Conservation (phyloP, 2,113 vertebrate species). For the Calyptomena viridis region DNA sequence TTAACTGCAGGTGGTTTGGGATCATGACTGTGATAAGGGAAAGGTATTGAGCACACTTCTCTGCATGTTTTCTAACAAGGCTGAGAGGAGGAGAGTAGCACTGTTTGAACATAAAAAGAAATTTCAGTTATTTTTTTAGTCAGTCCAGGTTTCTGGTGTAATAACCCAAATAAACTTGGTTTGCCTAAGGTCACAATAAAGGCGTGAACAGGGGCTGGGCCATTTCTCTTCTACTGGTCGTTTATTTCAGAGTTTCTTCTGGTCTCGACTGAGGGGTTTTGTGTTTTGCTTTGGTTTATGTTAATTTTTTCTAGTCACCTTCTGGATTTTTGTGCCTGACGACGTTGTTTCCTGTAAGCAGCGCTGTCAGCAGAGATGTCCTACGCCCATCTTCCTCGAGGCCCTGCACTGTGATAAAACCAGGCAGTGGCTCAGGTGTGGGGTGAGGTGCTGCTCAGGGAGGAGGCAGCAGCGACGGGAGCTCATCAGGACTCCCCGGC, state of each 20-base stretch:
- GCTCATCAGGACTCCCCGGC: accelerated
- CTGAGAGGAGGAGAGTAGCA: not conserved
- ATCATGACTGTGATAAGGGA: not conserved
- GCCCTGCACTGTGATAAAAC: not conserved
- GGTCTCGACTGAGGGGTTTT: not conserved
- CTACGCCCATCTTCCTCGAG: not conserved
- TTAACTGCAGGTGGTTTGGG: not conserved
- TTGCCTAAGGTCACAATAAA: not conserved
- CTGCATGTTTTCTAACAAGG: not conserved
- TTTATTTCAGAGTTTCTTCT: not conserved
- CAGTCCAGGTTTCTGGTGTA: not conserved
- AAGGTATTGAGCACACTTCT: not conserved
- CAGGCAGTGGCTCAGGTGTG: not conserved
- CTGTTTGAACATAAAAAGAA: not conserved
- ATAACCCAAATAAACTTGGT: not conserved
- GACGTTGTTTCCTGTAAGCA: not conserved
- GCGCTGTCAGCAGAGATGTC: not conserved
- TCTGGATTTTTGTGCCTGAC: not conserved
- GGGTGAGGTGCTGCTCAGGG: not conserved
- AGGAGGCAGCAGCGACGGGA: not conserved
- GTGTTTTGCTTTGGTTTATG: not conserved
- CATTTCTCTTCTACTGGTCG: not conserved
- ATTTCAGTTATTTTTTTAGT: not conserved
- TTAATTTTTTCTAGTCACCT: not conserved
- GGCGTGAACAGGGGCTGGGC: not conserved